Evolutionary conservation across 2,113 vertebrate species (phyloP).

Genomic region (Ceyx melanurus): DNA sequence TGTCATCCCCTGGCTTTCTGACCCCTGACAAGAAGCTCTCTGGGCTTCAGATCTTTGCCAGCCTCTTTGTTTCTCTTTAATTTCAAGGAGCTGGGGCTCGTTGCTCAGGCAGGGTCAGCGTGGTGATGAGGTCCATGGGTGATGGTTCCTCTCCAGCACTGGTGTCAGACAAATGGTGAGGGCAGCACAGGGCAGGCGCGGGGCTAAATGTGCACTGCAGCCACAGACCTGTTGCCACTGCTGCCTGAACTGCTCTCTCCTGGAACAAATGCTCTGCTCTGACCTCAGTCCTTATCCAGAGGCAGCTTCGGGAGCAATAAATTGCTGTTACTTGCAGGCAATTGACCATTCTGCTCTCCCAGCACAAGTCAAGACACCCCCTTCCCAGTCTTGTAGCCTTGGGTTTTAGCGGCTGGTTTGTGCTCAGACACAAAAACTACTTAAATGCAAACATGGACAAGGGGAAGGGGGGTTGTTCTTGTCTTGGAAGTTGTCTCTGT

Average conservation of each 20-base stretch:
- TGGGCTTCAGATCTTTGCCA: background rate
- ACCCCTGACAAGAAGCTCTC: background rate
- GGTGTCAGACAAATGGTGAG: rapidly evolving
- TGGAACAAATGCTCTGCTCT: no score
- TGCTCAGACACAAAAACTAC: background rate
- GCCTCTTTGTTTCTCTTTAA: background rate
- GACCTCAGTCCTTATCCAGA: background rate
- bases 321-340: background rate
- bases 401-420: background rate
- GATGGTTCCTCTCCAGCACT: background rate
- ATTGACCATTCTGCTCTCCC: background rate
- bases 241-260: background rate
- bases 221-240: background rate
- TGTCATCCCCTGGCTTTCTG: background rate
- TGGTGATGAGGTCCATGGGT: background rate
- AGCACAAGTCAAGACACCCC: background rate
- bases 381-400: no score
- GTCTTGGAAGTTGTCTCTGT: background rate
- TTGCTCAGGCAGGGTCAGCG: background rate
- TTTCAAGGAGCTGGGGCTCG: background rate
- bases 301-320: background rate
- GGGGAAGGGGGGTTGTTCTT: no score
- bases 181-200: background rate
- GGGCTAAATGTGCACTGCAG: background rate
- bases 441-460: background rate